Base-by-base conservation (phyloP, 2,797 vertebrate species). In the Halcyon badia region DNA sequence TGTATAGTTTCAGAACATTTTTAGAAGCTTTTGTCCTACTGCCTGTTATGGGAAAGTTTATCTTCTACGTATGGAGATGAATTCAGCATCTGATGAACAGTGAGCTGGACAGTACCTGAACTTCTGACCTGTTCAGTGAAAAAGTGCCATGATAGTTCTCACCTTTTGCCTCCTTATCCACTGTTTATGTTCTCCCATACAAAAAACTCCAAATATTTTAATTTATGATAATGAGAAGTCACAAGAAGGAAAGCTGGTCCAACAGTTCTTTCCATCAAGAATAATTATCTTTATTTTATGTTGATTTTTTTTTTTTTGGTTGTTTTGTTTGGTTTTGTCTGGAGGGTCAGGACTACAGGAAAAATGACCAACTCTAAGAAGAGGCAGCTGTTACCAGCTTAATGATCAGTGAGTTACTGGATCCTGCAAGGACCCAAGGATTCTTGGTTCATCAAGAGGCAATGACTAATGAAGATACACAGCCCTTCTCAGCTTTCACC, bases 191-290 rank as follows among this genome's bases (percentile, higher is more conserved):
- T 48, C 2, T 42, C 10, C n/a, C 81, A 57, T 26, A 57, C 65
- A 73, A 75, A 83, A 46, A n/a, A 57, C 16, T 87, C 57, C 24
- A 95, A 76, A 96, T 97, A 94, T 94, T 91, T 95, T 95, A 95
- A 94, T 83, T 62, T 94, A 94, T 66, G 97, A 89, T 96, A 97
- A 96, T 79, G 85, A 90, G 48, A 60, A 83, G 35, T 78, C 48
- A 83, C 14, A 60, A 42, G 19, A 93, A 97, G 62, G 66, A 94
- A 95, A 94, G 94, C 56, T 78, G 87, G 37, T 76, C 90, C 71
- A 79, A 37, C 83, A 69, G 94, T 97, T 91, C 49, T 94, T 91
- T 94, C 92, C 46, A 95, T 90, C 95, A 76, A 95, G 69, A 97
- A 96, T 83, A 96, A 96, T 96, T 88, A 77, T 88, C 37, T 31